Percentiles rank a stretch among this genome's conserved stretches.
Conservation (phyloP, 2,113 vertebrate genomes). For the Talpa occidentalis region DNA sequence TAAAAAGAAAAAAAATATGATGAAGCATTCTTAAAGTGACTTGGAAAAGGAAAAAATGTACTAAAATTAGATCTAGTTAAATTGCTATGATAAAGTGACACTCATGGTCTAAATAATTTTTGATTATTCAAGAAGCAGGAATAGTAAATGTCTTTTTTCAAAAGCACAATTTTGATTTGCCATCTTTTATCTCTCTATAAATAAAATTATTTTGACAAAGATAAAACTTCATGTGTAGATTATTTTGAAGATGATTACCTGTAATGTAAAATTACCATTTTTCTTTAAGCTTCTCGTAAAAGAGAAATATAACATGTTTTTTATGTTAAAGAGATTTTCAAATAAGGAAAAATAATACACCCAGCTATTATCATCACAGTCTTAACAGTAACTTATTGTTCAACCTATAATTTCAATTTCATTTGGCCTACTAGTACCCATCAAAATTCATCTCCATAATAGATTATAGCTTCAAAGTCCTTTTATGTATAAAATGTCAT, state of each 20-base stretch:
- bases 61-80: slow-evolving; percentile 33
- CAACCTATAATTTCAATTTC: slow-evolving; percentile 74
- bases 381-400: slow-evolving; percentile 74
- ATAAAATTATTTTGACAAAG: not conserved
- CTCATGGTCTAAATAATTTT: not conserved
- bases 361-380: slow-evolving; percentile 67
- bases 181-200: not conserved
- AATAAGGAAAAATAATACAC: slow-evolving; percentile 77
- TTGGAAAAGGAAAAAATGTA: not conserved
- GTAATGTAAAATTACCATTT: not conserved
- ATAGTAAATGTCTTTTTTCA: slow-evolving; percentile 2
- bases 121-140: not conserved
- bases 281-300: slow-evolving; percentile 57
- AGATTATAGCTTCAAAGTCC: slow-evolving; percentile 80
- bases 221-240: not conserved
- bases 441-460: slow-evolving; percentile 80
- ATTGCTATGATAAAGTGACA: not conserved
- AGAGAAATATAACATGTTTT: slow-evolving; percentile 15
- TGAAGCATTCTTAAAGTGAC: not conserved
- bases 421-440: slow-evolving; percentile 68
- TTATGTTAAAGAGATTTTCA: slow-evolving; percentile 64
- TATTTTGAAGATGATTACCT: slow-evolving; percentile 37
- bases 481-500: slow-evolving; percentile 79
- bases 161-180: not conserved
- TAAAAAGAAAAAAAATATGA: not conserved